phyloP scores from a whole-genome alignment of 2,113 vertebrate genomes.

The human (Homo sapiens) region GRCh38 chr1:151808001-151808500 shows the following conservation, averaged over 20 bases:
- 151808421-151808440: not conserved
- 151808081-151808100: not conserved
- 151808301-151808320: not conserved
- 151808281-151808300: not conserved
- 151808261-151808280: not conserved
- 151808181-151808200: not conserved
- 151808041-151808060: not conserved
- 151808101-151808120: not conserved
- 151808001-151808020: not conserved
- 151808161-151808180: not conserved
- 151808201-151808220: not conserved
- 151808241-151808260: not conserved
- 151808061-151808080: not conserved
- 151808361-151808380: not conserved
- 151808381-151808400: not conserved
- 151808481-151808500: not conserved
- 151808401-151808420: not conserved
- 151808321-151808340: not conserved
- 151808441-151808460: not conserved
- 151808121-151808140: not conserved
- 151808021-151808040: not conserved
- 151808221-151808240: not conserved
- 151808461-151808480: not conserved
- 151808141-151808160: not conserved
- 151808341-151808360: not conserved